Evolutionary conservation across 1,140 invertebrate species (phyloP).

Genomic region (Zophobas atratus): DNA sequence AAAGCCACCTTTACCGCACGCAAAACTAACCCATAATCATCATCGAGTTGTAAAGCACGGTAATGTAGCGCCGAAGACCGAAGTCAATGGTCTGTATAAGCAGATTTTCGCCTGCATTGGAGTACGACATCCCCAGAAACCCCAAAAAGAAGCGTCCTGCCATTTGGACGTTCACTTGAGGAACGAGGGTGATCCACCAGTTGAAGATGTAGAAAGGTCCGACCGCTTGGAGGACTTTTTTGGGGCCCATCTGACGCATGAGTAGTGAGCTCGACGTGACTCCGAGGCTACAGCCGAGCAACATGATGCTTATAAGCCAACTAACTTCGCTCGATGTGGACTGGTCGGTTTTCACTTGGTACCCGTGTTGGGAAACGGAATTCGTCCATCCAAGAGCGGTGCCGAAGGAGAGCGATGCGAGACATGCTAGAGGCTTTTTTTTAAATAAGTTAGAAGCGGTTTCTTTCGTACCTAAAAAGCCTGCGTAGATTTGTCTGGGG

Average conservation of each 20-base stretch:
- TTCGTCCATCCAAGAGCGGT: conserved; percentile 53
- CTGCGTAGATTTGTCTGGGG: too few relatives aligned
- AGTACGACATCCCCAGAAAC: conserved; percentile 53
- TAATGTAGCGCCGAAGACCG: conserved; percentile 40
- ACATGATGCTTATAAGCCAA: conserved; percentile 37
- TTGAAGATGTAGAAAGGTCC: conserved; percentile 48
- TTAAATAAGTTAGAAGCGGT: conserved; percentile 12
- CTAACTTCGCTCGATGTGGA: conserved; percentile 12
- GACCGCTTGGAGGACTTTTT: conserved; percentile 50
- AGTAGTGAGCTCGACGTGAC: conserved; percentile 37
- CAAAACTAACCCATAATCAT: conserved; percentile 36
- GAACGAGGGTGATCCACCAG: conserved; percentile 40
- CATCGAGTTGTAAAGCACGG: conserved; percentile 39
- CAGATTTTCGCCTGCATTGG: conserved; percentile 51
- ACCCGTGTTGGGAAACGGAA: conserved; percentile 19
- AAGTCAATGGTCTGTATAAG: conserved; percentile 54
- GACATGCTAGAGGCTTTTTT: conserved; percentile 38
- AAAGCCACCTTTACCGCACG: too few relatives aligned
- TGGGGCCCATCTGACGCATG: conserved; percentile 53
- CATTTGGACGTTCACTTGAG: conserved; percentile 2
- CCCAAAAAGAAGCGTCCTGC: conserved; percentile 50
- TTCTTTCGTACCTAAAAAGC: background rate
- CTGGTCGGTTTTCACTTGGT: background rate
- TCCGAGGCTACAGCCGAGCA: conserved; percentile 52
- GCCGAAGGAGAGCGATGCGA: conserved; percentile 51